Base-by-base conservation (phyloP, 2,888 invertebrate species). In the Apoda limacodes region DNA sequence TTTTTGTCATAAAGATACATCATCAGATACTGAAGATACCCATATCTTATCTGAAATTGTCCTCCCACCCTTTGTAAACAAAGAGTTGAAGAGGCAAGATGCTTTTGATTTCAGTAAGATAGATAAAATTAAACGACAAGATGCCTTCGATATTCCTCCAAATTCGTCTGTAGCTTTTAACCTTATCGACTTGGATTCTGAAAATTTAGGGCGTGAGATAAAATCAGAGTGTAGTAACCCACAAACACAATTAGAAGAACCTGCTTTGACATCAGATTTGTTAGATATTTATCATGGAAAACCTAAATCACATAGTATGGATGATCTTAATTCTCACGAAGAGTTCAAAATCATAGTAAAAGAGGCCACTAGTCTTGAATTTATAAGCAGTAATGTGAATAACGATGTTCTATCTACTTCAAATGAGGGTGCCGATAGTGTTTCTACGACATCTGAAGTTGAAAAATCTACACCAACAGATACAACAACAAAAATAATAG, bases 281-380 rank as follows among this genome's bases (percentile, higher is more conserved):
- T 62, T 61, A 25, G 62, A 60, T 13, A 51, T 66, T 28, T 74
- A 57, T 34, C 69, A 74, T 25, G 75, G 76, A n/a, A 80, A 70
- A 59, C 66, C 66, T 15, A 81, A 81, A 41, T 60, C 76, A 4
- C 69, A 60, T 25, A 81, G 81, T 50, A 51, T 63, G 52, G 81
- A 82, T 35, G 67, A 75, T 49, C 45, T 82, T 5, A 59, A 60
- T 42, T 46, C 39, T 20, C 54, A 54, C 17, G 47, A 50, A 6
- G 58, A 59, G 39, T 74, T 62, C 34, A 54, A 60, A 49, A 57
- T 70, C 28, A 58, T 52, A 24, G 45, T 80, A 22, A 63, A 62
- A 43, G 78, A 80, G 45, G 60, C 80, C 42, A 71, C 68, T 36
- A 80, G 78, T 49, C 58, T 75, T 39, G 76, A 78, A 30, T 64